Conservation (phyloP, 1,140 invertebrate species). For the Hycleus phaleratus region DNA sequence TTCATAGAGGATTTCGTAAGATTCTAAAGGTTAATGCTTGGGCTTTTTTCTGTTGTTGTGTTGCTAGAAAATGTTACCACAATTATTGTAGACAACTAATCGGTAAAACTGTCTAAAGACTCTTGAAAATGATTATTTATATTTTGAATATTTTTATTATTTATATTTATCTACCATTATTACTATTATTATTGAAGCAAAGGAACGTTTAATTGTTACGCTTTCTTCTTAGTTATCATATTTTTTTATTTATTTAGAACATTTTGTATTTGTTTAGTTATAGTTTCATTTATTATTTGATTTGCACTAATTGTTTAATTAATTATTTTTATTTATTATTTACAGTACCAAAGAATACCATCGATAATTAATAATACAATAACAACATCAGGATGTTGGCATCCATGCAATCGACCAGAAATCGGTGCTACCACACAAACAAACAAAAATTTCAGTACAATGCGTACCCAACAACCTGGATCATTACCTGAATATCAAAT, state of each 20-base stretch:
- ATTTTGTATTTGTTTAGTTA: not conserved
- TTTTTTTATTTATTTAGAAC: conserved; percentile 1
- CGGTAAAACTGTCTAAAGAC: too few species aligned
- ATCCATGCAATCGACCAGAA: conserved; percentile 37
- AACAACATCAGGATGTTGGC: conserved; percentile 21
- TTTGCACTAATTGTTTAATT: too few species aligned
- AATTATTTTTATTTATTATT: not conserved
- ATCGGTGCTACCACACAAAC: conserved; percentile 30
- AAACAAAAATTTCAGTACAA: conserved; percentile 46
- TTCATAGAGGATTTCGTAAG: conserved; percentile 5
- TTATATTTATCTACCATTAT: too few species aligned
- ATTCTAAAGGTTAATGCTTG: conserved; percentile 10
- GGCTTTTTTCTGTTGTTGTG: not conserved
- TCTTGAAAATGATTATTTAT: too few species aligned
- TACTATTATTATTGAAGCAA: not conserved
- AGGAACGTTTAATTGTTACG: conserved; percentile 9
- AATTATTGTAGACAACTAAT: not conserved
- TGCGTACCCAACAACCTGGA: conserved; percentile 61
- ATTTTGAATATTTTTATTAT: too few species aligned
- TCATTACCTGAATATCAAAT: conserved; percentile 68
- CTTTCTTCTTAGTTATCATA: conserved; percentile 1
- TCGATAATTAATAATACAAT: conserved; percentile 6
- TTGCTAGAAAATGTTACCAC: not conserved
- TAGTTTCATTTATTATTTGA: not conserved
- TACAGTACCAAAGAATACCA: conserved; percentile 9